Percentiles rank a stretch among this genome's conserved stretches.
Evolutionary conservation across 1,140 invertebrate genomes (phyloP).

Genomic region (Eurosta solidaginis): DNA sequence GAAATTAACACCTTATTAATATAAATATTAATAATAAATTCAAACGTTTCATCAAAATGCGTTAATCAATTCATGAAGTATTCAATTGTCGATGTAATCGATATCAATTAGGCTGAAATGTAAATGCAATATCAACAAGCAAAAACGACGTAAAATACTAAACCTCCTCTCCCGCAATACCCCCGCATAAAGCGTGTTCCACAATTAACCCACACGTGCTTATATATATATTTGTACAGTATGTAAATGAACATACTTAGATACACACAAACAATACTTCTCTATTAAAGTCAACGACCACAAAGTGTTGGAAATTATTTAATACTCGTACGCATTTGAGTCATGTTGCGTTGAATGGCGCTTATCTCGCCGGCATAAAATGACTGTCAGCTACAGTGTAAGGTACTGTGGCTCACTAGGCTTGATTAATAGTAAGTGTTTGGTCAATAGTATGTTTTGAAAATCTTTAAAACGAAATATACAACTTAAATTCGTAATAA

Average conservation of each 20-base stretch:
- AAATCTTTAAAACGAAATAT: too few relatives aligned
- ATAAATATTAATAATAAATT: neutral
- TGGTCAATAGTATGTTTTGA: too few relatives aligned
- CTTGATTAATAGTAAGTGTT: too few relatives aligned
- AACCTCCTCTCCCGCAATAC: neutral
- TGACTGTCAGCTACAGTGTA: slow-evolving; percentile 12
- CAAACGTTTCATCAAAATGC: neutral
- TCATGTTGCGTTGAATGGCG: slow-evolving; percentile 3
- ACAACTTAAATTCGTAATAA: too few relatives aligned
- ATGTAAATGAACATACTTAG: too few relatives aligned
- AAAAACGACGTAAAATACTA: neutral
- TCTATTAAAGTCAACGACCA: slow-evolving; percentile 8
- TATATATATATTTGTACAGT: too few relatives aligned
- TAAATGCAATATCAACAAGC: slow-evolving; percentile 5
- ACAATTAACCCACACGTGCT: too few relatives aligned
- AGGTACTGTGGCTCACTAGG: too few relatives aligned
- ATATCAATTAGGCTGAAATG: slow-evolving; percentile 9
- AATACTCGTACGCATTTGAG: slow-evolving; percentile 20
- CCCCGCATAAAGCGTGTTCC: neutral
- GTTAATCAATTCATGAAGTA: slow-evolving; percentile 26
- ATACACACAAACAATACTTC: neutral
- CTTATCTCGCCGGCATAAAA: slow-evolving; percentile 18
- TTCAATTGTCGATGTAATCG: slow-evolving; percentile 15
- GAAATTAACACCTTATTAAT: neutral
- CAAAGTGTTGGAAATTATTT: slow-evolving; percentile 25